These are phyloP conservation scores for Dolichallabes microphthalmus DNA, from an alignment of 2,113 vertebrate genomes.

Conservation along the genomic window DNA sequence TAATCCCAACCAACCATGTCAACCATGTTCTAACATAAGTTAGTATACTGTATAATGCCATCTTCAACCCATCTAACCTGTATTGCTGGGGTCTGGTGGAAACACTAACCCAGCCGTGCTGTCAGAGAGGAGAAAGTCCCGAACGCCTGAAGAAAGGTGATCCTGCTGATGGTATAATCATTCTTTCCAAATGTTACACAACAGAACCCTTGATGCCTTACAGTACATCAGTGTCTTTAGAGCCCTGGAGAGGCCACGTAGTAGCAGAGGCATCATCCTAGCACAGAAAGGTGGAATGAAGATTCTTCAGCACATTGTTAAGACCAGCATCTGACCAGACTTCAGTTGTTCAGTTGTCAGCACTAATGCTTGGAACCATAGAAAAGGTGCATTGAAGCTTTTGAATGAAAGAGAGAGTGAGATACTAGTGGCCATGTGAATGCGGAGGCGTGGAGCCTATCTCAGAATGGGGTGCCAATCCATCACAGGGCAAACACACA, in stretches of 20 bases:
- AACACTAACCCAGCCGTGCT: background rate
- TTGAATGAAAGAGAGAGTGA: background rate
- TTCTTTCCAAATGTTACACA: background rate
- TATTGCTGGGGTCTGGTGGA: background rate
- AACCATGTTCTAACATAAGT: too few species aligned
- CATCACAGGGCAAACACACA: too few species aligned
- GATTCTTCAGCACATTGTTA: background rate
- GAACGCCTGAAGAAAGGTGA: background rate
- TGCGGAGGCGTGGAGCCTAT: too few species aligned
- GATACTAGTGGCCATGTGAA: background rate
- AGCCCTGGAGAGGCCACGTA: background rate
- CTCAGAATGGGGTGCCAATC: too few species aligned
- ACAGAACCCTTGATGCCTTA: background rate
- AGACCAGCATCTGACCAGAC: background rate
- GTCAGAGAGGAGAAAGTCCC: background rate
- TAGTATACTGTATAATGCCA: background rate
- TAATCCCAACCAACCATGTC: background rate
- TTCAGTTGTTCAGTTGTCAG: background rate
- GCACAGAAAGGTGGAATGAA: background rate
- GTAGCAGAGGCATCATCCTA: background rate
- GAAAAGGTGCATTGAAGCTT: background rate
- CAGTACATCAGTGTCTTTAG: background rate
- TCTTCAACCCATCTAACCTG: background rate
- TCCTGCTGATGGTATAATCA: background rate
- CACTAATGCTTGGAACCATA: background rate